phyloP scores from a whole-genome alignment of 1,140 invertebrate genomes.

The Drosophila oshimai region DNA sequence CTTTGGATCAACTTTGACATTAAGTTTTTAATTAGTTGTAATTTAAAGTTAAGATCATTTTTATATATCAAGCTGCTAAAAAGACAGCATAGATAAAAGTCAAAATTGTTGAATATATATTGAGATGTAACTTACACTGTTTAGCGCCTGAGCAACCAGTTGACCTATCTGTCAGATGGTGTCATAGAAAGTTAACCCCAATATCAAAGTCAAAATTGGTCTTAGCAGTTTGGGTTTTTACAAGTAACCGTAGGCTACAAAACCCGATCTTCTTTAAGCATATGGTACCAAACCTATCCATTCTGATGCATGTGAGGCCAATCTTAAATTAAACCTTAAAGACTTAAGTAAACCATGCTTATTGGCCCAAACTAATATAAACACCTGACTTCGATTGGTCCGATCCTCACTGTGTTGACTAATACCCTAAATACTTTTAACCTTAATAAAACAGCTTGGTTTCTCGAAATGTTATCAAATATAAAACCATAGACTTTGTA shows the following conservation, averaged over 20 bases:
- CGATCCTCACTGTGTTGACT: no score
- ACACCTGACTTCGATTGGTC: no score
- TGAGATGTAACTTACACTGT: constrained; percentile 18
- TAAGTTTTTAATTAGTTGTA: constrained; percentile 72
- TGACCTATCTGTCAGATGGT: constrained; percentile 7
- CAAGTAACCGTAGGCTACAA: background rate
- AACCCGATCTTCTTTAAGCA: background rate
- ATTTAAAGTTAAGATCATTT: constrained; percentile 53
- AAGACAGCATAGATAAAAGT: background rate
- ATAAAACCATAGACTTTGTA: no score
- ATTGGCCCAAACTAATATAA: no score
- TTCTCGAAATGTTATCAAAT: no score
- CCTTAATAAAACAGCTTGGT: no score
- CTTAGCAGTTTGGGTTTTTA: no score
- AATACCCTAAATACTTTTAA: no score
- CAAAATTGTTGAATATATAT: constrained; percentile 3
- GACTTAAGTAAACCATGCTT: background rate
- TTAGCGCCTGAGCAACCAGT: constrained; percentile 12
- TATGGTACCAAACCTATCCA: background rate
- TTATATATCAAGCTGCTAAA: constrained; percentile 43
- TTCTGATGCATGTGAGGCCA: no score
- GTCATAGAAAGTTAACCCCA: constrained; percentile 2
- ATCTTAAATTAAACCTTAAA: no score
- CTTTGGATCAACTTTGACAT: constrained; percentile 42
- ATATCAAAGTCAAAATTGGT: no score